phyloP scores from a whole-genome alignment of 2,888 invertebrate genomes.

The Mechanitis messenoides region DNA sequence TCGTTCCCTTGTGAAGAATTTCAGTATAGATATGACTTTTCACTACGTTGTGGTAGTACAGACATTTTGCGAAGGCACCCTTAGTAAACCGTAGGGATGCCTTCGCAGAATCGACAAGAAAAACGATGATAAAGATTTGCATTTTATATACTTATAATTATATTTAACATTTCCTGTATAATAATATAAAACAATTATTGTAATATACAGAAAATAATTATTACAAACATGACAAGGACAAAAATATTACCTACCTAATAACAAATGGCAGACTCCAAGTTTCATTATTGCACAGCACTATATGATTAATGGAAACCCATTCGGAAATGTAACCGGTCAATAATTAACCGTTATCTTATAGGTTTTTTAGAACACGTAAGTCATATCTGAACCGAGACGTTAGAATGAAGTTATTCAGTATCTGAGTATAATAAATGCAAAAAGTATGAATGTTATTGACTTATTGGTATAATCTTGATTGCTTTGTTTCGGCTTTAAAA shows the following conservation, averaged over 20 bases:
- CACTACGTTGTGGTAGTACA: too few species aligned
- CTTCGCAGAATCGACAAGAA: too few species aligned
- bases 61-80: too few species aligned
- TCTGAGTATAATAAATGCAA: conserved; percentile 49
- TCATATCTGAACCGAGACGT: conserved; percentile 34
- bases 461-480: conserved; percentile 38
- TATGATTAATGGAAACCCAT: conserved; percentile 14
- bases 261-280: conserved; percentile 17
- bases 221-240: conserved; percentile 9
- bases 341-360: conserved; percentile 6
- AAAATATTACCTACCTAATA: conserved; percentile 30
- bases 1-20: too few species aligned
- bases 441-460: conserved; percentile 39
- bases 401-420: conserved; percentile 53
- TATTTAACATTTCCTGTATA: too few species aligned
- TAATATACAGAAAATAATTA: too few species aligned
- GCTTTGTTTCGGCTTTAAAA: conserved; percentile 41
- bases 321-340: conserved; percentile 8
- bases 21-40: too few species aligned
- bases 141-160: too few species aligned
- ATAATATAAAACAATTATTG: too few species aligned
- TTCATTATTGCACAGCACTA: conserved; percentile 23
- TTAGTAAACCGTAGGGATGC: too few species aligned
- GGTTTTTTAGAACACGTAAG: conserved; percentile 11
- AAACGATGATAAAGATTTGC: too few species aligned